Percentiles rank a stretch among this genome's conserved stretches.
phyloP scores from a whole-genome alignment of 2,113 vertebrate species.

The Mellivora capensis region DNA sequence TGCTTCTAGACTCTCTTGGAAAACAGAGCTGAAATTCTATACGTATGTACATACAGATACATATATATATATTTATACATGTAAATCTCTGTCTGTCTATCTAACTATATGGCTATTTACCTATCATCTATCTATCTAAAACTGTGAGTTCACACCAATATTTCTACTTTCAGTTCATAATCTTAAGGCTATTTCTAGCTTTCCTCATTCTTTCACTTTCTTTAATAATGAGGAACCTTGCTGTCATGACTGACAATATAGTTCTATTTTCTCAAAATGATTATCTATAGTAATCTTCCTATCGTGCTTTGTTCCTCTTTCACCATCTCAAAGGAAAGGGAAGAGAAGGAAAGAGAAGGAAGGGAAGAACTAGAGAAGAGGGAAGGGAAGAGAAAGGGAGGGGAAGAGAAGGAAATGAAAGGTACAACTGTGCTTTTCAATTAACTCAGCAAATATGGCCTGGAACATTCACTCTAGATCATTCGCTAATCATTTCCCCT shows the following conservation, averaged over 20 bases:
- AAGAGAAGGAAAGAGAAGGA: background rate
- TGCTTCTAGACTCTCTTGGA: background rate
- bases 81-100: background rate
- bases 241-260: background rate
- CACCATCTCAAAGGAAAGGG: background rate
- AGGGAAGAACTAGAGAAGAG: background rate
- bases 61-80: background rate
- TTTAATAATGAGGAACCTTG: background rate
- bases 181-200: background rate
- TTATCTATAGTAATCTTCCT: background rate
- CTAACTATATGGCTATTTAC: background rate
- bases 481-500: background rate
- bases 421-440: background rate
- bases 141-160: background rate
- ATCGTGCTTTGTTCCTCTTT: background rate
- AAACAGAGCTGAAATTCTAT: background rate
- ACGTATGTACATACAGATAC: background rate
- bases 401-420: background rate
- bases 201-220: background rate
- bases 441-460: background rate
- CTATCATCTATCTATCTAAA: background rate
- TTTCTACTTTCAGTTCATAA: background rate
- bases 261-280: constrained; percentile 27
- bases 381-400: background rate
- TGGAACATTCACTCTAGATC: background rate